Conservation (phyloP, 2,888 invertebrate genomes). For the Gibbula magus region DNA sequence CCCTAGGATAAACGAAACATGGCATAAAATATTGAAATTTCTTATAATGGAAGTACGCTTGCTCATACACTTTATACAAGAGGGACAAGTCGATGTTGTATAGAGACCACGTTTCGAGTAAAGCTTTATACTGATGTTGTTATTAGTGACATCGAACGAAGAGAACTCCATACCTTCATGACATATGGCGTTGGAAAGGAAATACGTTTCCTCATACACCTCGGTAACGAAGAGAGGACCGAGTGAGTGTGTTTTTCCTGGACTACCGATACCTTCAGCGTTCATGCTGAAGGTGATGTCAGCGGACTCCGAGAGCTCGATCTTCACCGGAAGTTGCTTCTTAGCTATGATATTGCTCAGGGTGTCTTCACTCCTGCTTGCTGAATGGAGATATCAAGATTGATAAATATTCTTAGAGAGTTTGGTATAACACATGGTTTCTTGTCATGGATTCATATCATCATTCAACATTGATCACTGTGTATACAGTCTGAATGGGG, state of each 20-base stretch:
- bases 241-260: not conserved
- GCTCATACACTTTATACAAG: no score
- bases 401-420: not conserved
- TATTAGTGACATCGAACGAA: no score
- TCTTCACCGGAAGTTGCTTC: slow-evolving; percentile 12
- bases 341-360: not conserved
- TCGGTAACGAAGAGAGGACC: not conserved
- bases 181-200: slow-evolving; percentile 35
- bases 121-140: no score
- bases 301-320: not conserved
- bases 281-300: not conserved
- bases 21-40: no score
- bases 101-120: no score
- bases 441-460: no score
- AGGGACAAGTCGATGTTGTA: no score
- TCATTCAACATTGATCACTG: no score
- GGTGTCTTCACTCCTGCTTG: not conserved
- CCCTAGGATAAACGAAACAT: no score
- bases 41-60: no score
- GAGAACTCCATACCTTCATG: not conserved
- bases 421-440: no score
- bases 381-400: not conserved
- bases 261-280: not conserved
- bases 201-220: slow-evolving; percentile 36
- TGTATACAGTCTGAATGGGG: no score